Conservation (phyloP, 1,140 invertebrate species). For the Pogonus chalceus region DNA sequence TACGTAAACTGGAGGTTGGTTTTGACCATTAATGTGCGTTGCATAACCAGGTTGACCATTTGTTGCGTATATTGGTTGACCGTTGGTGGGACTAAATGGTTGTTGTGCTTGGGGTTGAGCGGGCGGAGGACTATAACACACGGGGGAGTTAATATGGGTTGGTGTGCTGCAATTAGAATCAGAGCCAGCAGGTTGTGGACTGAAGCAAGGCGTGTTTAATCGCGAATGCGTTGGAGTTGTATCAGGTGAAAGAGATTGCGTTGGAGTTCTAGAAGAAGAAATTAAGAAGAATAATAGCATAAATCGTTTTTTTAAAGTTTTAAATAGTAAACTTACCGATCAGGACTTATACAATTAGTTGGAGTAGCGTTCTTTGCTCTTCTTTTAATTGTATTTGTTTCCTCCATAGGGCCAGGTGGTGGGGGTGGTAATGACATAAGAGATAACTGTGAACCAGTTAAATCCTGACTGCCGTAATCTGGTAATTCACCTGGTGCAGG, state of each 20-base stretch:
- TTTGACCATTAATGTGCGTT: conserved; percentile 13
- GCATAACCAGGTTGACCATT: conserved; percentile 9
- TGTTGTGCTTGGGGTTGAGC: conserved; percentile 22
- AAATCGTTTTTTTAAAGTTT: neutral
- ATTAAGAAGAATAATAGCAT: conserved; percentile 14
- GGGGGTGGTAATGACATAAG: conserved; percentile 58
- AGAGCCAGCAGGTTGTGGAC: conserved; percentile 36
- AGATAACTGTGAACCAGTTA: conserved; percentile 56
- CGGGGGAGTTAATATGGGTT: conserved; percentile 24
- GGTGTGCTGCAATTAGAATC: conserved; percentile 30
- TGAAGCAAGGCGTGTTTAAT: conserved; percentile 37
- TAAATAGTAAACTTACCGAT: conserved; percentile 14
- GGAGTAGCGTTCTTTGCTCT: conserved; percentile 25
- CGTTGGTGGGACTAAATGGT: conserved; percentile 14
- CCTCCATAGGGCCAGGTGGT: conserved; percentile 39
- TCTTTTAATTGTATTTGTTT: conserved; percentile 39
- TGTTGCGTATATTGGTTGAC: conserved; percentile 7
- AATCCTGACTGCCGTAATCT: conserved; percentile 43
- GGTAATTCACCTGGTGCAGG: conserved; percentile 57
- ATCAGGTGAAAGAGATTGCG: conserved; percentile 33
- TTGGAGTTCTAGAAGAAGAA: conserved; percentile 23
- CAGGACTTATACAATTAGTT: conserved; percentile 27
- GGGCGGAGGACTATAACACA: conserved; percentile 23
- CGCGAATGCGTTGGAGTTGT: conserved; percentile 33
- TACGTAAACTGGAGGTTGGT: conserved; percentile 20